Base-by-base conservation (phyloP, 2,888 invertebrate genomes). In the Melinaea marsaeus region DNA sequence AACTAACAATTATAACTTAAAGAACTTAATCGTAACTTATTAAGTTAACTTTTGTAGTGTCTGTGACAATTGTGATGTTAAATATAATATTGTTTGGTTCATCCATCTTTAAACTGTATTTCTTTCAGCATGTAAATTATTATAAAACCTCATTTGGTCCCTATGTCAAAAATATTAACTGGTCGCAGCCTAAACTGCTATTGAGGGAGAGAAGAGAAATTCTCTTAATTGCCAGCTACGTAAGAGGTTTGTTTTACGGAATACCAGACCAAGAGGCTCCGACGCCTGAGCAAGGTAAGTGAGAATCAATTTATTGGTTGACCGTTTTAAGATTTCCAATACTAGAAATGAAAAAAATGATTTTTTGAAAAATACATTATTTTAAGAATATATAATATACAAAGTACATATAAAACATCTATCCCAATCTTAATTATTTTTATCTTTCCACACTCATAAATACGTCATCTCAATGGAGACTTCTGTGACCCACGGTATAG, bases 111-210 rank as follows among this genome's bases (percentile, higher is more conserved):
- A 37, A 37, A 6, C 2, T 37, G 37, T 37, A 37, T 42, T 56
- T 70, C 70, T 35, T 67, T 48, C 34, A 81, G 87, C 35, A 76
- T 6, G 84, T 86, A 1, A 66, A 72, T 48, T 69, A 76, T 57
- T 86, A 78, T 63, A 79, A 71, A 68, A 57, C 72, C 0, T 60
- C 66, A 5, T 80, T 76, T 58, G 72, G 70, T 0, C 70, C 68
- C 1, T 66, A 74, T 32, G 13, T 83, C 1, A 73, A 72, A 56
- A 72, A 70, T 0, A 57, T 86, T 2, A 77, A 86, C 58, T 87
- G 87, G 87, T 71, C 73, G 5, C 75, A 79, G 55, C 79, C 85
- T 0, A 87, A 86, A 69, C 63, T 87, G 11, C 13, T 81, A 0
- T 55, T 85, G 62, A 74, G 68, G n/a, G 76, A 75, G 2, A 63